phyloP scores from a whole-genome alignment of 2,113 vertebrate genomes.

The Atractosteus spatula region DNA sequence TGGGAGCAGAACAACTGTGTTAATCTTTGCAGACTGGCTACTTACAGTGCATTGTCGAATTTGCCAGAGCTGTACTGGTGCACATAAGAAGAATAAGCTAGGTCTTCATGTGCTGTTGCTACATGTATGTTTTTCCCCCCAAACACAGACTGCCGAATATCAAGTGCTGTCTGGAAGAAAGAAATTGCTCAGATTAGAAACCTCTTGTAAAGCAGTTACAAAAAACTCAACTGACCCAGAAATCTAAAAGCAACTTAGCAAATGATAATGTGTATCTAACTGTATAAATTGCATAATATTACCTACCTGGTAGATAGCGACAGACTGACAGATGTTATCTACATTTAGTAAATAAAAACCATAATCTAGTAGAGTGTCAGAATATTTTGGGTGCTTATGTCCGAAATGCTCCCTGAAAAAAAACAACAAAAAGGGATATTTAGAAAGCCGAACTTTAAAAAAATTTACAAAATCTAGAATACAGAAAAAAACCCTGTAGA shows the following conservation, averaged over 20 bases:
- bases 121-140: slow-evolving; percentile 98
- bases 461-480: background rate
- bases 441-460: background rate
- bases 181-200: background rate
- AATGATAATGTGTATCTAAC: too few relatives aligned
- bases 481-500: background rate
- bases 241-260: background rate
- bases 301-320: slow-evolving; percentile 95
- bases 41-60: slow-evolving; percentile 97
- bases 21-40: slow-evolving; percentile 32
- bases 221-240: background rate
- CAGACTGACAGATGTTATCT: slow-evolving; percentile 98
- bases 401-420: slow-evolving; percentile 92
- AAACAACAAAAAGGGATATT: slow-evolving; percentile 9
- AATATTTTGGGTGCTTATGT: slow-evolving; percentile 97
- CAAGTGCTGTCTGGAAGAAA: slow-evolving; percentile 82
- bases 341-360: slow-evolving; percentile 98
- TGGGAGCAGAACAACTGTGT: background rate
- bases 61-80: slow-evolving; percentile 99
- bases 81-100: slow-evolving; percentile 96
- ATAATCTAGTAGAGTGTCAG: slow-evolving; percentile 94
- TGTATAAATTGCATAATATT: background rate
- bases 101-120: slow-evolving; percentile 93
- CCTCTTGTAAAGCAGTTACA: background rate
- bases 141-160: slow-evolving; percentile 97